Percentiles rank a stretch among this genome's conserved stretches.
Conservation (phyloP, 2,888 invertebrate genomes). For the Autographa gamma region DNA sequence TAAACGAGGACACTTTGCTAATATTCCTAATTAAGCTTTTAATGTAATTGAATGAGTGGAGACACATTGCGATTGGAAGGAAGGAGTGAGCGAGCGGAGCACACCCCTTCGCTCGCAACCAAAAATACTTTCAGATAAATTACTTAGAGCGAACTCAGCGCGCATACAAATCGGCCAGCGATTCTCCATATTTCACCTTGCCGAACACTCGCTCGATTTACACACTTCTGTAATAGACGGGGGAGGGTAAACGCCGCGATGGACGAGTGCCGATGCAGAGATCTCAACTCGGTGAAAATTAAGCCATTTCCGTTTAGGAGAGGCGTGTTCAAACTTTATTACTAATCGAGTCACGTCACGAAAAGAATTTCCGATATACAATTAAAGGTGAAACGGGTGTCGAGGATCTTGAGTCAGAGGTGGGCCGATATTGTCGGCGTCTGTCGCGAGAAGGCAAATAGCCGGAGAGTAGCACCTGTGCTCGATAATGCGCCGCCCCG, state of each 20-base stretch:
- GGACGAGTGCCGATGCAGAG: slow-evolving; percentile 68
- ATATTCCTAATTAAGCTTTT: slow-evolving; percentile 88
- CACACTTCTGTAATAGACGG: slow-evolving; percentile 76
- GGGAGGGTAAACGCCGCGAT: slow-evolving; percentile 65
- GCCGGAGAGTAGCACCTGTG: slow-evolving; percentile 84
- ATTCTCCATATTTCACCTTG: slow-evolving; percentile 83
- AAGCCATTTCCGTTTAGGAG: slow-evolving; percentile 79
- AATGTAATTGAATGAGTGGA: slow-evolving; percentile 87
- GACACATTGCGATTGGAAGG: slow-evolving; percentile 80
- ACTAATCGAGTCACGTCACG: slow-evolving; percentile 82
- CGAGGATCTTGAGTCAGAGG: slow-evolving; percentile 75
- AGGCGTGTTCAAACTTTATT: slow-evolving; percentile 79
- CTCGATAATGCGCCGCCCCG: slow-evolving; percentile 86
- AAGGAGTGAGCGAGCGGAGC: slow-evolving; percentile 62
- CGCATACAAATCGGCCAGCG: slow-evolving; percentile 84
- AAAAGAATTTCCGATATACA: slow-evolving; percentile 84
- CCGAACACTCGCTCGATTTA: slow-evolving; percentile 80
- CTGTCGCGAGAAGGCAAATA: slow-evolving; percentile 82
- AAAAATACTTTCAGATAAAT: slow-evolving; percentile 86
- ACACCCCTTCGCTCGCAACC: slow-evolving; percentile 75
- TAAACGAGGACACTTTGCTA: slow-evolving; percentile 83
- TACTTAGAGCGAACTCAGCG: slow-evolving; percentile 80
- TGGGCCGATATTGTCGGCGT: slow-evolving; percentile 77
- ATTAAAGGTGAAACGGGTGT: slow-evolving; percentile 81
- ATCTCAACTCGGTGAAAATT: slow-evolving; percentile 77